phyloP scores from a whole-genome alignment of 2,113 vertebrate genomes.

The Thryonomys swinderianus region DNA sequence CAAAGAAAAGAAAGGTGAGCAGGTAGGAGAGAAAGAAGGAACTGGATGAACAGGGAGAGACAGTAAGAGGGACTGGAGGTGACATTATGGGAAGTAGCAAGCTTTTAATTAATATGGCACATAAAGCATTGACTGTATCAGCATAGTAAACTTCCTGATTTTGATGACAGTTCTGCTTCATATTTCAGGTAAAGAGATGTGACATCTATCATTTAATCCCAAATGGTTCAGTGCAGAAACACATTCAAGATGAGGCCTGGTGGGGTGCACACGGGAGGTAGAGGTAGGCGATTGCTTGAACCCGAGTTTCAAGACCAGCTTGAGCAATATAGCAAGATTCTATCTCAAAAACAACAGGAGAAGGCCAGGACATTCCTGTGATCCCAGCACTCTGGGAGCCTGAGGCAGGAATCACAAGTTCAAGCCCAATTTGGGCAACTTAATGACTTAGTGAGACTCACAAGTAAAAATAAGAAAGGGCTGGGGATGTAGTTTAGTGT shows the following conservation, averaged over 20 bases:
- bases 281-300: neutral
- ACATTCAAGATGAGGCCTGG: neutral
- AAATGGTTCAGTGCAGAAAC: neutral
- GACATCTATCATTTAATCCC: neutral
- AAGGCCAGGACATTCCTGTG: neutral
- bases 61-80: no score
- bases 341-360: neutral
- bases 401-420: neutral
- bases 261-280: neutral
- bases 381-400: neutral
- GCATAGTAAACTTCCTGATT: slow-evolving; percentile 26
- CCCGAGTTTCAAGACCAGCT: neutral
- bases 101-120: neutral
- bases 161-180: neutral
- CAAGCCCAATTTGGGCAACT: neutral
- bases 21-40: no score
- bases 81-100: neutral
- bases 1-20: no score
- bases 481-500: neutral
- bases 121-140: neutral
- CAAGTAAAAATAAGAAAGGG: neutral
- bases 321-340: neutral
- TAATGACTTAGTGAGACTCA: neutral
- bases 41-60: neutral
- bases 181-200: neutral